These are phyloP conservation scores for Eutrigla gurnardus DNA, from an alignment of 2,797 vertebrate species.

Conservation along the genomic window DNA sequence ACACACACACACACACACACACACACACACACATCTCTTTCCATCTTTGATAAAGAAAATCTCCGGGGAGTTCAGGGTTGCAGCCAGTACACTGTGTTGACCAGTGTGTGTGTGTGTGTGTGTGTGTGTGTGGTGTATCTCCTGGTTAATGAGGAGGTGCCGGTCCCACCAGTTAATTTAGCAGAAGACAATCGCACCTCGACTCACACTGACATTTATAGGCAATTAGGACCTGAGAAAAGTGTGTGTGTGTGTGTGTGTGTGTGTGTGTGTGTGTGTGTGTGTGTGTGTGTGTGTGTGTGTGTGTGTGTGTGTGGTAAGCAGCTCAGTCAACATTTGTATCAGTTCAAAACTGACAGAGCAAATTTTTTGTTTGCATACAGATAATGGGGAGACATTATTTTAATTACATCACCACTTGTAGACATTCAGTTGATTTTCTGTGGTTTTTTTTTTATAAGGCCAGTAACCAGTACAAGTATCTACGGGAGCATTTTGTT, in stretches of 20 bases:
- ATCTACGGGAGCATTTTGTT: not conserved
- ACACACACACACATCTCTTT: constrained; percentile 47
- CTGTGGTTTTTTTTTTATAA: constrained; percentile 25
- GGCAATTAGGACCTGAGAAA: constrained; percentile 88
- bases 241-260: constrained; percentile 50
- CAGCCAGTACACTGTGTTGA: constrained; percentile 67
- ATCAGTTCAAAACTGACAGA: constrained; percentile 61
- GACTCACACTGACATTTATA: constrained; percentile 94
- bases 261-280: constrained; percentile 26
- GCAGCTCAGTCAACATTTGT: constrained; percentile 62
- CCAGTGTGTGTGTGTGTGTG: constrained; percentile 57
- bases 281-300: constrained; percentile 15
- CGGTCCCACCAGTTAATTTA: constrained; percentile 91
- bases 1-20: constrained; percentile 39
- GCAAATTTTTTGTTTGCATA: constrained; percentile 62
- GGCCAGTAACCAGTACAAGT: not conserved
- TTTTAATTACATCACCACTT: constrained; percentile 64
- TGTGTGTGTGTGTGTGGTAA: too few species aligned
- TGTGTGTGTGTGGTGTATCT: constrained; percentile 64
- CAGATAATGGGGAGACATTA: constrained; percentile 62
- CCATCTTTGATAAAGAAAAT: constrained; percentile 46
- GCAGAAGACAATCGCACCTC: constrained; percentile 88
- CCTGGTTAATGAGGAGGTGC: constrained; percentile 91
- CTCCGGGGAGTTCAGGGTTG: constrained; percentile 63
- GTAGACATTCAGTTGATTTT: constrained; percentile 37